phyloP scores from a whole-genome alignment of 2,113 vertebrate species.

The Ahaetulla prasina region DNA sequence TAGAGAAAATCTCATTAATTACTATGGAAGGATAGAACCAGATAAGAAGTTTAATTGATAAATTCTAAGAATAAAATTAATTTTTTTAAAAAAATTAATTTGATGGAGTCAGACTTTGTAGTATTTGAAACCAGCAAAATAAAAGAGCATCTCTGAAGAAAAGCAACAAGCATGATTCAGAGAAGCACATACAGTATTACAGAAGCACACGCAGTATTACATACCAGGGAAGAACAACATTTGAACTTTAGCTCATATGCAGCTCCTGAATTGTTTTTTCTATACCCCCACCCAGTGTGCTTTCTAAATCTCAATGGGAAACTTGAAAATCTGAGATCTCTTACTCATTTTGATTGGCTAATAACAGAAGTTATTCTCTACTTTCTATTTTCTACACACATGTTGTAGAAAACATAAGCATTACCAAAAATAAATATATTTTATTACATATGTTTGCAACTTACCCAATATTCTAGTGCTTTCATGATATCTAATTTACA shows the following conservation, averaged over 20 bases:
- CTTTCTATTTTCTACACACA: not conserved
- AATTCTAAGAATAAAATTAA: not conserved
- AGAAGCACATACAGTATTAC: not conserved
- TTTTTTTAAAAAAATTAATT: not conserved
- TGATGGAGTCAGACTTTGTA: not conserved
- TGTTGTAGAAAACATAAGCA: not conserved
- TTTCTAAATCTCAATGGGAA: not conserved
- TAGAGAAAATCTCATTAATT: not conserved
- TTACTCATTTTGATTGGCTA: not conserved
- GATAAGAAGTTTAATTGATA: not conserved
- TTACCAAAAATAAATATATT: not conserved
- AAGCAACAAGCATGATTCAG: not conserved
- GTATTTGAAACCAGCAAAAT: not conserved
- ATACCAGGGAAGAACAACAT: not conserved
- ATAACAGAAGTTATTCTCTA: not conserved
- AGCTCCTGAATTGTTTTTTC: not conserved
- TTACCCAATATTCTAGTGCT: constrained; percentile 80
- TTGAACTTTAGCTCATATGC: not conserved
- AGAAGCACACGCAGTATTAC: not conserved
- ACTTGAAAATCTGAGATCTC: not conserved
- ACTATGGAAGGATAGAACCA: not conserved
- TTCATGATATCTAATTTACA: constrained; percentile 83
- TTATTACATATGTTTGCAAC: constrained; percentile 42
- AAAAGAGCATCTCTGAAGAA: not conserved
- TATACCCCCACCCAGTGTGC: not conserved